phyloP scores from a whole-genome alignment of 2,888 invertebrate species.

The Acanthosepion pharaonis region DNA sequence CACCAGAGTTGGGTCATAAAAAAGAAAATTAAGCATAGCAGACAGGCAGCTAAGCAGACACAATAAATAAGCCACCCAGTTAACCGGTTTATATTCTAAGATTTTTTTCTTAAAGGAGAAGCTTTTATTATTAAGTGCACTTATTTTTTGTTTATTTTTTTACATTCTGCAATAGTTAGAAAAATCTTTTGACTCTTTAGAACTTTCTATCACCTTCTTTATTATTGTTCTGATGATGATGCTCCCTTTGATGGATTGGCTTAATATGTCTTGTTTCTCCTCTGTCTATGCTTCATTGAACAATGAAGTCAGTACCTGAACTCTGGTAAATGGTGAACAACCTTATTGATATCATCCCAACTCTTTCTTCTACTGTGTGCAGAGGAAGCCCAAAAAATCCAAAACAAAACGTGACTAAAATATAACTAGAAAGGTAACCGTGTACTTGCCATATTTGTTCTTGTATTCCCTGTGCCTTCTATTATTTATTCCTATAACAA shows the following conservation, averaged over 20 bases:
- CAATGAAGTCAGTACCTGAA: constrained; percentile 2
- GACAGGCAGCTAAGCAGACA: constrained; percentile 21
- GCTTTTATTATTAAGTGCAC: background rate
- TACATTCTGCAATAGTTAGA: background rate
- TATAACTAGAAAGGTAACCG: background rate
- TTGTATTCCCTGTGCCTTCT: background rate
- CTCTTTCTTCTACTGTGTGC: background rate
- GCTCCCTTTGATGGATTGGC: background rate
- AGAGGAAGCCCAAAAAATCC: background rate
- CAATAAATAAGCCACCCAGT: background rate
- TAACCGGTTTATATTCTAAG: background rate
- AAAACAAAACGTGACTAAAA: background rate
- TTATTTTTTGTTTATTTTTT: background rate
- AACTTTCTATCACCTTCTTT: background rate
- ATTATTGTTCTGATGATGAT: background rate
- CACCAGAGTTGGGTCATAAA: background rate
- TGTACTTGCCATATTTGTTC: background rate
- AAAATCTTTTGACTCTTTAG: background rate
- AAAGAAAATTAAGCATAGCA: background rate
- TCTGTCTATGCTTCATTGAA: background rate
- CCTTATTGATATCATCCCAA: background rate
- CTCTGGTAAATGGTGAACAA: background rate
- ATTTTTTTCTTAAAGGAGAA: background rate
- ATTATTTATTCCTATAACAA: background rate
- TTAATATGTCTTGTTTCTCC: background rate